These are phyloP conservation scores for Drosophila sproati DNA, from an alignment of 1,140 invertebrate species.

Conservation along the genomic window DNA sequence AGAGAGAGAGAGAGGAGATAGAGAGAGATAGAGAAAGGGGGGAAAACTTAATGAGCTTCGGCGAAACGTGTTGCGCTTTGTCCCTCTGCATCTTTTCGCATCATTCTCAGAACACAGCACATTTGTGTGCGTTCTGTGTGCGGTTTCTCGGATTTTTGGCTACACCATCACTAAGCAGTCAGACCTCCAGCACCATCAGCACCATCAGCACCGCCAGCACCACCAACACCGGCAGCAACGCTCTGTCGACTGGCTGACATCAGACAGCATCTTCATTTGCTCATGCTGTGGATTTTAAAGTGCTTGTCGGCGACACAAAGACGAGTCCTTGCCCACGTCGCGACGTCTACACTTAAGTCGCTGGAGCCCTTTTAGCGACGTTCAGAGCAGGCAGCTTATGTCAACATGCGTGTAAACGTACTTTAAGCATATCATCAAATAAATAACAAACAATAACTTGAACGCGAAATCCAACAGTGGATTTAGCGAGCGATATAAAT, in stretches of 20 bases:
- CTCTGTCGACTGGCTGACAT: conserved; percentile 9
- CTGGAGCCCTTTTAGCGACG: conserved; percentile 16
- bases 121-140: conserved; percentile 9
- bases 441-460: conserved; percentile 43
- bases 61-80: conserved; percentile 63
- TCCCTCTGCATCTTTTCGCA: conserved; percentile 5
- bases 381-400: conserved; percentile 40
- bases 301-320: conserved; percentile 17
- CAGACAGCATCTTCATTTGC: conserved; percentile 31
- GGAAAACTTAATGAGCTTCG: conserved; percentile 70
- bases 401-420: conserved; percentile 43
- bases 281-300: conserved; percentile 32
- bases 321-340: conserved; percentile 10
- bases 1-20: conserved; percentile 1
- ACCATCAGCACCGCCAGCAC: background rate
- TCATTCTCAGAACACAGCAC: background rate
- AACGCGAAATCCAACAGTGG: conserved; percentile 34
- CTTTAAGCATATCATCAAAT: conserved; percentile 45
- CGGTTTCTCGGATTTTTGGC: conserved; percentile 13
- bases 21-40: conserved; percentile 14
- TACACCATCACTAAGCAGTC: conserved; percentile 5
- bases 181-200: background rate
- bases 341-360: conserved; percentile 23
- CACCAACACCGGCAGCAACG: background rate
- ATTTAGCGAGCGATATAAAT: conserved; percentile 39